phyloP scores from a whole-genome alignment of 2,797 vertebrate species.

The Myiotriccus ornatus region DNA sequence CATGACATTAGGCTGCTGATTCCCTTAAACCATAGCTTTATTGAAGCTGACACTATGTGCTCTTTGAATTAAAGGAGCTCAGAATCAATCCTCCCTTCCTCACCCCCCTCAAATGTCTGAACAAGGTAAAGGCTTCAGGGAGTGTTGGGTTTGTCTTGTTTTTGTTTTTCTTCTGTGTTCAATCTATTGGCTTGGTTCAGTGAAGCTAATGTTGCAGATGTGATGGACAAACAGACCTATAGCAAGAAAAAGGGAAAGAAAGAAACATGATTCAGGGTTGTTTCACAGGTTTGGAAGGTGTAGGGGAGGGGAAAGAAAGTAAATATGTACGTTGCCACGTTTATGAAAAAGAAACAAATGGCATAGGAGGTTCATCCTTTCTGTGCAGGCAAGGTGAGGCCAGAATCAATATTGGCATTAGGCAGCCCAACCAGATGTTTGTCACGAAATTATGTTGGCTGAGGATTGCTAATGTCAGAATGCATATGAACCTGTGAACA shows the following conservation, averaged over 20 bases:
- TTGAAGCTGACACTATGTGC: neutral
- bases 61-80: neutral
- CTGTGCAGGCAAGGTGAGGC: constrained; percentile 58
- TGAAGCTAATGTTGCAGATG: neutral
- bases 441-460: constrained; percentile 41
- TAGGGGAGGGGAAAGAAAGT: neutral
- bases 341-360: constrained; percentile 31
- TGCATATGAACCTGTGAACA: neutral
- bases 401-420: constrained; percentile 72
- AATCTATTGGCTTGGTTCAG: neutral
- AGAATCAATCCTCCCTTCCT: accelerated
- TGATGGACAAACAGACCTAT: constrained; percentile 61
- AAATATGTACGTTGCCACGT: constrained; percentile 47
- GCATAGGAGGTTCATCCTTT: constrained; percentile 9
- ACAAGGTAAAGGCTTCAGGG: neutral
- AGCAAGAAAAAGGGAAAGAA: constrained; percentile 46
- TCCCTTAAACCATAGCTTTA: neutral
- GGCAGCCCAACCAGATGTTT: constrained; percentile 29
- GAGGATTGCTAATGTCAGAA: constrained; percentile 53
- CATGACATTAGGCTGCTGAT: accelerated
- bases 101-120: neutral
- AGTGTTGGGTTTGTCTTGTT: neutral
- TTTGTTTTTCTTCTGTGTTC: neutral
- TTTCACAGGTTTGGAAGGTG: neutral
- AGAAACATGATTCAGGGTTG: neutral